phyloP scores from a whole-genome alignment of 2,888 invertebrate genomes.

The Cenopis cana region DNA sequence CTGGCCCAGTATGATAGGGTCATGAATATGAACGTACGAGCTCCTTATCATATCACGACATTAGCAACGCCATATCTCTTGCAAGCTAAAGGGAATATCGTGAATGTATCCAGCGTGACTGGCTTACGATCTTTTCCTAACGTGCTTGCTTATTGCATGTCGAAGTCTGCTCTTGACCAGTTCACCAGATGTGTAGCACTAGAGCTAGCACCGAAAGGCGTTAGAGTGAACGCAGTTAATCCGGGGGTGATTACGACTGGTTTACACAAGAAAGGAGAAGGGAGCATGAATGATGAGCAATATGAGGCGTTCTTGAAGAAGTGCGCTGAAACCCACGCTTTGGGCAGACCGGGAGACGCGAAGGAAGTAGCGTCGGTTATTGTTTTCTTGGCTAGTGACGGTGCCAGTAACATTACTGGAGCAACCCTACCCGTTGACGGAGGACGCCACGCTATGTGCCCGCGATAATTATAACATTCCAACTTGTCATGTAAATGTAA shows the following conservation, averaged over 20 bases:
- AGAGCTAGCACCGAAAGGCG: conserved; percentile 90
- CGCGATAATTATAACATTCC: conserved; percentile 84
- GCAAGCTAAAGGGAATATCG: conserved; percentile 92
- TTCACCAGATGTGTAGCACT: conserved; percentile 96
- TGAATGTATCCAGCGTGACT: conserved; percentile 97
- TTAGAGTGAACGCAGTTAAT: conserved; percentile 95
- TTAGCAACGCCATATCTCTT: conserved; percentile 93
- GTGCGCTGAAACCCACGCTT: conserved; percentile 93
- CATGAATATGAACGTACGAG: conserved; percentile 94
- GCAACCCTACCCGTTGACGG: conserved; percentile 94
- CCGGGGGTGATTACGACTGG: conserved; percentile 97
- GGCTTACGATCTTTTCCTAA: conserved; percentile 95
- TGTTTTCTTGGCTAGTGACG: conserved; percentile 94
- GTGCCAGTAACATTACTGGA: conserved; percentile 94
- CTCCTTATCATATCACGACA: conserved; percentile 91
- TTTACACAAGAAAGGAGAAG: conserved; percentile 89
- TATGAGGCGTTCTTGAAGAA: conserved; percentile 93
- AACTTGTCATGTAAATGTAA: no score
- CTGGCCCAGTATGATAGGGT: conserved; percentile 93
- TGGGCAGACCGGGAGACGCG: conserved; percentile 93
- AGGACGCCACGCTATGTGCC: conserved; percentile 94
- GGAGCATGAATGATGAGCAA: conserved; percentile 91
- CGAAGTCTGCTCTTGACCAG: conserved; percentile 97
- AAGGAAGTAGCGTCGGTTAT: conserved; percentile 95
- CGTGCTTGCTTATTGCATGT: conserved; percentile 95